Evolutionary conservation across 2,888 invertebrate species (phyloP).

Genomic region (Tortricodes alternella): DNA sequence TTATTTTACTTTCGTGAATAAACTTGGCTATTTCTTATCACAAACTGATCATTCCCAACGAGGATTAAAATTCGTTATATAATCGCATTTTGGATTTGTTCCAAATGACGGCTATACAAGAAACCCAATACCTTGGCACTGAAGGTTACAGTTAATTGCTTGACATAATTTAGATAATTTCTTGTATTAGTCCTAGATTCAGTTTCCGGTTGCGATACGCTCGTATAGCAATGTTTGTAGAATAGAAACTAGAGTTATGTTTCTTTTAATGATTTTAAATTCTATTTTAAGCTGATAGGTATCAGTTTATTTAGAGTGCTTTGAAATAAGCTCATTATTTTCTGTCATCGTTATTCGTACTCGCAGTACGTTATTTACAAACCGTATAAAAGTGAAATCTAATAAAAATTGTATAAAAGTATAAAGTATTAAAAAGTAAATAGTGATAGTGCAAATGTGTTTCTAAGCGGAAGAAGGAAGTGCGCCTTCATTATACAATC

Average conservation of each 20-base stretch:
- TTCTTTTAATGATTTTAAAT: background rate
- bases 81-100: conserved; percentile 2
- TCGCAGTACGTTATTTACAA: background rate
- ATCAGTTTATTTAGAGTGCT: background rate
- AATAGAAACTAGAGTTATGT: background rate
- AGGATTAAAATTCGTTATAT: background rate
- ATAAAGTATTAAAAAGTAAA: background rate
- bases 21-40: too few species aligned
- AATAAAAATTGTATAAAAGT: background rate
- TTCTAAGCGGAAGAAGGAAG: too few species aligned
- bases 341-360: background rate
- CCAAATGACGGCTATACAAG: conserved; percentile 9
- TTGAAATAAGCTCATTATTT: background rate
- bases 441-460: too few species aligned
- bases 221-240: background rate
- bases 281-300: too few species aligned
- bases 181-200: background rate
- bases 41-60: too few species aligned
- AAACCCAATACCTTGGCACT: conserved; percentile 1
- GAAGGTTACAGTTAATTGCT: conserved; percentile 9
- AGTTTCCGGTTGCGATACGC: background rate
- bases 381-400: background rate
- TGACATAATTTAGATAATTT: background rate
- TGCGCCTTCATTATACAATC: too few species aligned
- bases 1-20: too few species aligned